Conservation (phyloP, 2,888 invertebrate species). For the Diabrotica balteata region DNA sequence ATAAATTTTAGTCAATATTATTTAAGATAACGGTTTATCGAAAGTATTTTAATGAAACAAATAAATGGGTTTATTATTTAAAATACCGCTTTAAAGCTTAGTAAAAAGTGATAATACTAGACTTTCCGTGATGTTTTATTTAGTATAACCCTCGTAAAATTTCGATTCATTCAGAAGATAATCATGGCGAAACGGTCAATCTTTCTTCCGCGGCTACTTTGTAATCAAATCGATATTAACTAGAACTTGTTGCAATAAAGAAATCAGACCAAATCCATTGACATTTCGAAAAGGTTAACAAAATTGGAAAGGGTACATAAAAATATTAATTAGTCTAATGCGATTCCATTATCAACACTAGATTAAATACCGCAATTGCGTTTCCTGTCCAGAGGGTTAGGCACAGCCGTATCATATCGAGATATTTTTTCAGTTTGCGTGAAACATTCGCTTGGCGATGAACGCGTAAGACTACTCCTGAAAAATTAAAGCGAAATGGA, state of each 20-base stretch:
- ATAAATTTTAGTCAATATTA: too few species aligned
- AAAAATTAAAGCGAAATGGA: slow-evolving; percentile 7
- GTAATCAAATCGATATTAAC: slow-evolving; percentile 18
- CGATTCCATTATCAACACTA: slow-evolving; percentile 28
- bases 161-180: neutral
- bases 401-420: slow-evolving; percentile 23
- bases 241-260: slow-evolving; percentile 21
- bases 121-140: neutral
- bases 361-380: slow-evolving; percentile 33
- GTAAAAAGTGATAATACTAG: too few species aligned
- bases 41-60: too few species aligned
- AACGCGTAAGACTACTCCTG: slow-evolving; percentile 9
- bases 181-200: neutral
- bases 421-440: slow-evolving; percentile 31
- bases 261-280: slow-evolving; percentile 23
- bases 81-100: too few species aligned
- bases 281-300: slow-evolving; percentile 34
- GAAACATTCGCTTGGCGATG: slow-evolving; percentile 29
- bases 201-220: slow-evolving; percentile 1
- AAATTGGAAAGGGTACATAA: slow-evolving; percentile 21
- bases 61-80: too few species aligned
- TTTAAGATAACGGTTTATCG: too few species aligned
- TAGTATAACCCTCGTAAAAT: neutral
- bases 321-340: slow-evolving; percentile 35
- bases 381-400: slow-evolving; percentile 31